A percentile compares a stretch with the other conserved stretches of the same genome.
Evolutionary conservation across 1,140 invertebrate genomes (phyloP).

Genomic region (Ips typographus): DNA sequence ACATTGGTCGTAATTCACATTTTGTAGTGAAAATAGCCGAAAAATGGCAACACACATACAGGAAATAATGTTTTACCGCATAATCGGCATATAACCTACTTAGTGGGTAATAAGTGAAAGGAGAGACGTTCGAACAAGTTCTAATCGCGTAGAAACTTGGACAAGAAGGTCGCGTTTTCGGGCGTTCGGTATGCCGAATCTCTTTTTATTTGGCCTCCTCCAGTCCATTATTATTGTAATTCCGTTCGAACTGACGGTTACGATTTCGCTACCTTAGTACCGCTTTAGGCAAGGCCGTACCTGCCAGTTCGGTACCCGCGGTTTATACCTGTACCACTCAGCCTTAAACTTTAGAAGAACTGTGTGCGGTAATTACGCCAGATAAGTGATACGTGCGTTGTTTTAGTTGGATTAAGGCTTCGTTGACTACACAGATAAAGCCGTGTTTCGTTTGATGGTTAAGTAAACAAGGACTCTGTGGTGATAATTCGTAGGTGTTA

Average conservation of each 20-base stretch:
- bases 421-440: no score
- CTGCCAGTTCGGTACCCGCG: slow-evolving; percentile 4
- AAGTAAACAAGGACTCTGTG: no score
- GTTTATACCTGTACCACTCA: background rate
- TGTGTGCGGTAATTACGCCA: background rate
- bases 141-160: slow-evolving; percentile 24
- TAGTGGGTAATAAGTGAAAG: slow-evolving; percentile 30
- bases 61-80: slow-evolving; percentile 23
- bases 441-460: no score
- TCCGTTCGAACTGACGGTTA: slow-evolving; percentile 4
- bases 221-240: background rate
- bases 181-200: background rate
- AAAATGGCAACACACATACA: background rate
- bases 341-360: slow-evolving; percentile 4
- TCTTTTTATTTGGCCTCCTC: background rate
- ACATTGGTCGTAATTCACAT: no score
- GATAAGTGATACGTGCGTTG: no score
- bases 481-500: no score
- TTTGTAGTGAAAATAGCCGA: no score
- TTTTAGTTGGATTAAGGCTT: no score
- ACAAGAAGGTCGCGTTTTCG: slow-evolving; percentile 13
- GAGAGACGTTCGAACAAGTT: slow-evolving; percentile 19
- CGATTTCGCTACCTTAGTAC: slow-evolving; percentile 13
- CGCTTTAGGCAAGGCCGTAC: slow-evolving; percentile 18
- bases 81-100: slow-evolving; percentile 27